These are phyloP conservation scores for Chrysotoxum bicinctum DNA, from an alignment of 2,888 invertebrate species.

Conservation along the genomic window DNA sequence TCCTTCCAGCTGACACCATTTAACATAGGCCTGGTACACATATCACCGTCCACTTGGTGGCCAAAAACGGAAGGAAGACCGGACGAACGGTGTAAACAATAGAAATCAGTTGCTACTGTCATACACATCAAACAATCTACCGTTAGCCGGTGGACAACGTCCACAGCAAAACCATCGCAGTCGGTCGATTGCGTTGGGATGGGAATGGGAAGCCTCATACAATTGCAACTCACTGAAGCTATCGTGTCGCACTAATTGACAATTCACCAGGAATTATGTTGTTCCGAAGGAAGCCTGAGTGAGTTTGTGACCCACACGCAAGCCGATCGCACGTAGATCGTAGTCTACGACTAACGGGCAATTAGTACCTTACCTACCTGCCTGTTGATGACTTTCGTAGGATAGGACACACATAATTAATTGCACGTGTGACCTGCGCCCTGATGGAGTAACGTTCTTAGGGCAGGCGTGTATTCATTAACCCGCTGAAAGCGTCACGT, in stretches of 20 bases:
- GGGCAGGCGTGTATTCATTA: constrained; percentile 39
- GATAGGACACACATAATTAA: constrained; percentile 36
- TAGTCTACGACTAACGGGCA: constrained; percentile 58
- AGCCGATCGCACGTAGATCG: constrained; percentile 36
- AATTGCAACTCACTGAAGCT: constrained; percentile 48
- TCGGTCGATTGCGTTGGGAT: neutral
- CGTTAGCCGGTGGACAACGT: constrained; percentile 30
- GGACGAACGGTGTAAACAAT: constrained; percentile 70
- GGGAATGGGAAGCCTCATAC: constrained; percentile 46
- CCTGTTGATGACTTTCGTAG: neutral
- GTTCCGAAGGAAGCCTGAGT: constrained; percentile 9
- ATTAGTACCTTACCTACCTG: constrained; percentile 47
- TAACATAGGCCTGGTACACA: constrained; percentile 45
- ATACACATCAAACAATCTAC: constrained; percentile 48
- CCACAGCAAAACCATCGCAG: constrained; percentile 27
- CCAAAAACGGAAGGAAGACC: constrained; percentile 71
- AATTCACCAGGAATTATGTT: constrained; percentile 63
- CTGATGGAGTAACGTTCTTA: constrained; percentile 46
- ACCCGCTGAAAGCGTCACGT: constrained; percentile 59
- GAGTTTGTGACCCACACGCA: constrained; percentile 36
- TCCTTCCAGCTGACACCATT: constrained; percentile 69
- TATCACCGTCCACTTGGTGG: neutral
- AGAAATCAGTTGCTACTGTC: constrained; percentile 62
- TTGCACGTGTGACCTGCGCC: constrained; percentile 70
- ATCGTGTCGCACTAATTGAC: constrained; percentile 61